Evolutionary conservation across 2,797 vertebrate genomes (phyloP).

Genomic region (Kryptolebias ocellatus): DNA sequence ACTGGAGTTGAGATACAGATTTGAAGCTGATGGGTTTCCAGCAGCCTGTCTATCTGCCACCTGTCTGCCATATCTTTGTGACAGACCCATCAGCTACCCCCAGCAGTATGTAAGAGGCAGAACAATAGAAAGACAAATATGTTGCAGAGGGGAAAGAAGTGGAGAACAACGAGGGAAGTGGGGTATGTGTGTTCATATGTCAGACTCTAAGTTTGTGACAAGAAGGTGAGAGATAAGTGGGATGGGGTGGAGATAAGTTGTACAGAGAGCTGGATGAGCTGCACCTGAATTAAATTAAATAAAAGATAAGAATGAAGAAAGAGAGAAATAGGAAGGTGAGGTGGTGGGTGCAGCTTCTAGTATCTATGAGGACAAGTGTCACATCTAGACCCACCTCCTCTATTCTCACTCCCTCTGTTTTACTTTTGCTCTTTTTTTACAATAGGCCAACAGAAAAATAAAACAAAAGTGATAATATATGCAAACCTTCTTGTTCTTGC

Average conservation of each 20-base stretch:
- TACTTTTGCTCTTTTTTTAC: slow-evolving; percentile 28
- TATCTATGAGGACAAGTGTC: slow-evolving; percentile 39
- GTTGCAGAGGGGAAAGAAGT: not conserved
- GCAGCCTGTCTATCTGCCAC: slow-evolving; percentile 33
- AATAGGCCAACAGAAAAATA: slow-evolving; percentile 53
- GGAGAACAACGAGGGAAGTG: slow-evolving; percentile 2
- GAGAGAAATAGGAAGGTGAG: slow-evolving; percentile 24
- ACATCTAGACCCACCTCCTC: slow-evolving; percentile 31
- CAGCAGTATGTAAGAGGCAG: slow-evolving; percentile 1
- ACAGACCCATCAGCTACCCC: slow-evolving; percentile 36
- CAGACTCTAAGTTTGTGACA: slow-evolving; percentile 52
- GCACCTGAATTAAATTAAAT: slow-evolving; percentile 63
- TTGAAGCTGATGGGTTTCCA: slow-evolving; percentile 49
- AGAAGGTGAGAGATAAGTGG: slow-evolving; percentile 47
- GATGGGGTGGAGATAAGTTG: slow-evolving; percentile 36
- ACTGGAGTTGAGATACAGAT: slow-evolving; percentile 61
- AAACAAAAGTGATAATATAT: slow-evolving; percentile 73
- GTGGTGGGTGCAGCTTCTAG: slow-evolving; percentile 31
- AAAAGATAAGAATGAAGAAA: slow-evolving; percentile 58
- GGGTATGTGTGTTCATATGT: slow-evolving; percentile 45
- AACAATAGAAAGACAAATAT: slow-evolving; percentile 20
- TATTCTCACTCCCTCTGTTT: slow-evolving; percentile 6
- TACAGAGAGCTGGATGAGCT: slow-evolving; percentile 60
- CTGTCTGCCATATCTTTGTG: slow-evolving; percentile 21
- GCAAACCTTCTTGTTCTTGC: slow-evolving; percentile 62